phyloP scores from a whole-genome alignment of 2,888 invertebrate species.

The Alcis repandata region DNA sequence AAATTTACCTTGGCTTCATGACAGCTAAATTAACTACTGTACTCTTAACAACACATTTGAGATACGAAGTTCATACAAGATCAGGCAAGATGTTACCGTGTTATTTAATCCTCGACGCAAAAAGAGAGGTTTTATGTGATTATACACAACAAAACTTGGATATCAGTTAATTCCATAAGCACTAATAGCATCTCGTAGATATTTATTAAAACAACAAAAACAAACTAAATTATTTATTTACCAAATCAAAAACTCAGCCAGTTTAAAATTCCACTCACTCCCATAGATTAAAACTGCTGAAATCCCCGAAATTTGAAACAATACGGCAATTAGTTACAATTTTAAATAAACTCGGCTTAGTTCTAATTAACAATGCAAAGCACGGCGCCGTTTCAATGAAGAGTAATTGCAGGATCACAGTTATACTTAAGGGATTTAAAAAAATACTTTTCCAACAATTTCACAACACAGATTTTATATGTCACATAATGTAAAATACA shows the following conservation, averaged over 20 bases:
- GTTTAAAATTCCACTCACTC: constrained; percentile 13
- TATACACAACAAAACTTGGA: too few relatives aligned
- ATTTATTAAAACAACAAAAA: background rate
- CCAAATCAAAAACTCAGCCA: background rate
- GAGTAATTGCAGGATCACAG: constrained; percentile 32
- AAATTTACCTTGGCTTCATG: too few relatives aligned
- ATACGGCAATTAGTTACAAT: constrained; percentile 28
- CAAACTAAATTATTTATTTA: background rate
- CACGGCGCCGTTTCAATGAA: constrained; percentile 30
- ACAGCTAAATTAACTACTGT: too few relatives aligned
- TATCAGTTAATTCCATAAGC: too few relatives aligned
- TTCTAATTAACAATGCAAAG: constrained; percentile 32
- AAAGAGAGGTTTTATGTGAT: too few relatives aligned
- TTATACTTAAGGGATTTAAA: constrained; percentile 26
- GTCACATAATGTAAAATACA: too few relatives aligned
- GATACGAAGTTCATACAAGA: too few relatives aligned
- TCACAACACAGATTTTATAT: background rate
- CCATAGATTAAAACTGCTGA: constrained; percentile 19
- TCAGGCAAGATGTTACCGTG: too few relatives aligned
- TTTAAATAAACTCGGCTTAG: constrained; percentile 22
- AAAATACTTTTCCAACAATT: background rate
- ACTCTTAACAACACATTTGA: too few relatives aligned
- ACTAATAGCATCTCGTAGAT: too few relatives aligned
- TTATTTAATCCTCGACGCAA: too few relatives aligned
- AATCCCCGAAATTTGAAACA: constrained; percentile 24